A percentile compares a stretch with the other conserved stretches of the same genome.
phyloP scores from a whole-genome alignment of 1,140 invertebrate genomes.

The Pentalonia nigronervosa region DNA sequence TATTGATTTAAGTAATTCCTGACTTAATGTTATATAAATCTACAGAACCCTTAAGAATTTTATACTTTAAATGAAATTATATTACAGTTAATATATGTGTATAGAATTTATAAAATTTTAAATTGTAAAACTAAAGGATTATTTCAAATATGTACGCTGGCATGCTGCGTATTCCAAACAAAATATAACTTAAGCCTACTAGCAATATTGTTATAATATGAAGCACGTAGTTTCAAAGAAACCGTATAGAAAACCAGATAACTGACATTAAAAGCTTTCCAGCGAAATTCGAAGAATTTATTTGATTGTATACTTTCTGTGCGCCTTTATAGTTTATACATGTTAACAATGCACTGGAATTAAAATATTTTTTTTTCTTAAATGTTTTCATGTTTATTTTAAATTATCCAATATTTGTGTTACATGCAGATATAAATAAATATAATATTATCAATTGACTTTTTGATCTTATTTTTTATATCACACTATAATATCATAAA shows the following conservation, averaged over 20 bases:
- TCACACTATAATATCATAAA: neutral
- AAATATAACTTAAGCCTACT: neutral
- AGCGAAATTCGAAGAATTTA: neutral
- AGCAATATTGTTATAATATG: neutral
- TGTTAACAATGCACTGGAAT: neutral
- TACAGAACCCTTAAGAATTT: neutral
- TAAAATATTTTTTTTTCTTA: neutral
- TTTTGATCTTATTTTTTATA: neutral
- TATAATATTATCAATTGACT: neutral
- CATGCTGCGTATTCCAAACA: neutral
- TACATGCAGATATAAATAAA: neutral
- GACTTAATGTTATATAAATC: neutral
- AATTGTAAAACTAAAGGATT: neutral
- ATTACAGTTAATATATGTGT: neutral
- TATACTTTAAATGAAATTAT: slow-evolving; percentile 11
- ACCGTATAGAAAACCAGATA: neutral
- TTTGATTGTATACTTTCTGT: neutral
- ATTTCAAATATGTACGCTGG: neutral
- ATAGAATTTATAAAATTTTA: neutral
- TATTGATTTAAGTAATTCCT: neutral
- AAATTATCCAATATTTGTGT: neutral
- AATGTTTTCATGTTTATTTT: neutral
- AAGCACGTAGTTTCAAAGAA: slow-evolving; percentile 16
- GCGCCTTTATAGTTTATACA: neutral
- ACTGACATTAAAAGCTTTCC: neutral